Percentiles rank a stretch among this genome's conserved stretches.
These are phyloP conservation scores for Mystacornis crossleyi DNA, from an alignment of 2,113 vertebrate species.

Conservation along the genomic window DNA sequence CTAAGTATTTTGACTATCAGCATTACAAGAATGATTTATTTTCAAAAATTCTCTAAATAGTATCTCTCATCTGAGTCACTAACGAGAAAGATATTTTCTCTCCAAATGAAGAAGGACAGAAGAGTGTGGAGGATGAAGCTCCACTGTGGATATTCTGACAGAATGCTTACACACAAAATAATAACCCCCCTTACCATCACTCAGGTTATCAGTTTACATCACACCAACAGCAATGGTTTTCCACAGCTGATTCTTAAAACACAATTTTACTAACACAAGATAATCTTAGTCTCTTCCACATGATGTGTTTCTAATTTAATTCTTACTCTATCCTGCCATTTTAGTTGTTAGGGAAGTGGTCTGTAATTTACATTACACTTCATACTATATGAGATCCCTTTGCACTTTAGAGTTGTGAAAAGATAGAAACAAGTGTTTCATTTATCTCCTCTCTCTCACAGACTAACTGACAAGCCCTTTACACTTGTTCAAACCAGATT, in stretches of 20 bases:
- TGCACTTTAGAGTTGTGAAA: not conserved
- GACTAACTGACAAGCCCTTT: not conserved
- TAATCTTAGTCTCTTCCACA: not conserved
- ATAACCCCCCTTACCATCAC: not conserved
- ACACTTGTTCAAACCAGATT: not conserved
- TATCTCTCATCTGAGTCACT: not conserved
- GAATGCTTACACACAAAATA: not conserved
- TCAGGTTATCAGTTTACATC: not conserved
- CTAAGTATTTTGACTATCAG: not conserved
- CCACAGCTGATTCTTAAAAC: not conserved
- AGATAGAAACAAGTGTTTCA: not conserved
- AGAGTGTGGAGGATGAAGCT: not conserved
- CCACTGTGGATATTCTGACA: not conserved
- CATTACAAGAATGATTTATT: not conserved
- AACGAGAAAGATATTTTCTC: not conserved
- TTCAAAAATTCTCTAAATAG: not conserved
- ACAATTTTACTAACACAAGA: not conserved
- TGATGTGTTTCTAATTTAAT: not conserved
- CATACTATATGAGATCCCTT: not conserved
- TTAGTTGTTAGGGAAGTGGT: not conserved
- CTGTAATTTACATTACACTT: not conserved
- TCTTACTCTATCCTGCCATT: not conserved
- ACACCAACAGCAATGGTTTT: not conserved
- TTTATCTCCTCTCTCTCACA: not conserved
- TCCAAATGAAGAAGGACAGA: not conserved